These are phyloP conservation scores for Neoascia interrupta DNA, from an alignment of 2,888 invertebrate genomes.

Conservation along the genomic window DNA sequence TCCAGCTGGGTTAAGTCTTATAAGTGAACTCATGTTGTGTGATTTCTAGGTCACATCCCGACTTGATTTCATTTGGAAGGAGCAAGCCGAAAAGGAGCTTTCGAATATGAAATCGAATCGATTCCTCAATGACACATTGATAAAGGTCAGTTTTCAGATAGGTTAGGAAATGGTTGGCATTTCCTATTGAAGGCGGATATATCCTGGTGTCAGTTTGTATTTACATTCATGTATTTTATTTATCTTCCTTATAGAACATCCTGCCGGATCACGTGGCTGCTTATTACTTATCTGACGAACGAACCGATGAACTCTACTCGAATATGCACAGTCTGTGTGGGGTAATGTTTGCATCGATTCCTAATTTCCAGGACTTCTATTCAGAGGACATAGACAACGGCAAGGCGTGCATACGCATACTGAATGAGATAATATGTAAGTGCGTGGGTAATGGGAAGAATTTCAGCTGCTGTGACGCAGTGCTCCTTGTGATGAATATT, in stretches of 20 bases:
- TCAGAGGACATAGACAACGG: conserved; percentile 98
- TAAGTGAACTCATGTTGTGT: conserved; percentile 17
- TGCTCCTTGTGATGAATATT: conserved; percentile 27
- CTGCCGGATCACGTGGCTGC: conserved; percentile 97
- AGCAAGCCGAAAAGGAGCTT: conserved; percentile 95
- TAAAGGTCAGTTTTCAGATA: conserved; percentile 74
- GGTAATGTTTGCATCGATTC: conserved; percentile 98
- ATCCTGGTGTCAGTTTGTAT: neutral
- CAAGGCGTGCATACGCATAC: conserved; percentile 96
- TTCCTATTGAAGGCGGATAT: too few relatives aligned
- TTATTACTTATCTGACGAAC: conserved; percentile 93
- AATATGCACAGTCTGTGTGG: conserved; percentile 85
- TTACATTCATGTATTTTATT: conserved; percentile 63
- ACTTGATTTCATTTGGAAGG: conserved; percentile 98
- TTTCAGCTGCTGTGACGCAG: neutral
- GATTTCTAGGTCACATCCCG: conserved; percentile 92
- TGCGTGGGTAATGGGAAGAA: conserved; percentile 70
- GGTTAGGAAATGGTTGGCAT: conserved; percentile 7
- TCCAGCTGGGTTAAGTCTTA: too few relatives aligned
- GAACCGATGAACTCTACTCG: conserved; percentile 81
- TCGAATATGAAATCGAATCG: conserved; percentile 96
- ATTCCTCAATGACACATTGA: conserved; percentile 84
- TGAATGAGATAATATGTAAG: conserved; percentile 98
- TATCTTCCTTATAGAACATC: too few relatives aligned
- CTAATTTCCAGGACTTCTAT: conserved; percentile 99